A percentile compares a stretch with the other conserved stretches of the same genome.
phyloP scores from a whole-genome alignment of 2,113 vertebrate genomes.

The Peromyscus maniculatus region DNA sequence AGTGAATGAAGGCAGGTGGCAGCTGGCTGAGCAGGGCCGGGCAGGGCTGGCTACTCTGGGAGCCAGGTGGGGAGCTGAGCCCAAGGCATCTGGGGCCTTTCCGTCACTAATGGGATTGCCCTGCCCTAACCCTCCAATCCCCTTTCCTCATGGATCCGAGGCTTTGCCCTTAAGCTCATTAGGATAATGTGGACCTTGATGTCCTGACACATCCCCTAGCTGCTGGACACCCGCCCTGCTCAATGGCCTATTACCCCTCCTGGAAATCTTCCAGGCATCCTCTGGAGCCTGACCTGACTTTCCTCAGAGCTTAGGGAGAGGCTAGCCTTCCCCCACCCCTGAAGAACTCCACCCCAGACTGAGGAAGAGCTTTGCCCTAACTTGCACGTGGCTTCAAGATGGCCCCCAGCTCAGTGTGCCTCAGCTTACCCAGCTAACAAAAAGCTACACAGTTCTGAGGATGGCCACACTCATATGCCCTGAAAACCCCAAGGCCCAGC shows the following conservation, averaged over 20 bases:
- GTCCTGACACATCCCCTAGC: not conserved
- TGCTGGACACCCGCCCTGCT: not conserved
- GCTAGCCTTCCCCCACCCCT: not conserved
- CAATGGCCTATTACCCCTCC: not conserved
- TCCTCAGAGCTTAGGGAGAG: not conserved
- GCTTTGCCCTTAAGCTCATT: conserved; percentile 43
- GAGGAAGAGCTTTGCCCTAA: not conserved
- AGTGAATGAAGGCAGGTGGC: not conserved
- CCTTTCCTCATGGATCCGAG: not conserved
- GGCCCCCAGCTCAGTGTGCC: not conserved
- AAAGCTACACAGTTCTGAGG: not conserved
- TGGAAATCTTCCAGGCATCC: not conserved
- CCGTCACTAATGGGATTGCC: conserved; percentile 50
- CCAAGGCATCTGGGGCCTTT: conserved; percentile 1
- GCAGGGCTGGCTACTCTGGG: not conserved
- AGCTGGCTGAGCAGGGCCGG: not conserved
- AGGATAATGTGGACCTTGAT: conserved; percentile 42
- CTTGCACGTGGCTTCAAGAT: not conserved
- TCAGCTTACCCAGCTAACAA: not conserved
- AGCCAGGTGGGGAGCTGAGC: not conserved
- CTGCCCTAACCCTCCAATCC: conserved; percentile 48
- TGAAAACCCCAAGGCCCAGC: not conserved
- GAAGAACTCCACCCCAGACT: not conserved
- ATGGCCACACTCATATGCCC: not conserved
- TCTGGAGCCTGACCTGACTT: not conserved